Evolutionary conservation across 2,113 vertebrate species (phyloP), one percentile per base, ranked within the genome.

Genomic region (Sciurus niger): DNA sequence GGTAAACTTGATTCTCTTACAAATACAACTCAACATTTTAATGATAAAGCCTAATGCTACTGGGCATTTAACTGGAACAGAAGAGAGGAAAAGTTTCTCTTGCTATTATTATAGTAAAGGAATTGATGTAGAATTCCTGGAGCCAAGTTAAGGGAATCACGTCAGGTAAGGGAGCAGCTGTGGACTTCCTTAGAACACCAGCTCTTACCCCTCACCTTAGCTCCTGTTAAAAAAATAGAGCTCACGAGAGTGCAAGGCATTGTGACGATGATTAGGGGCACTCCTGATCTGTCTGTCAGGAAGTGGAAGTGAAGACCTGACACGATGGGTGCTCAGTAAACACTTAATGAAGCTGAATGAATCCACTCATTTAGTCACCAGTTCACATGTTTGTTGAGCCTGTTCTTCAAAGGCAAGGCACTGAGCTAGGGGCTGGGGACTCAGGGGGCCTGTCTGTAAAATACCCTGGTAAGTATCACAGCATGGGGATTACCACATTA

Each of bases 141-240:
- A 96, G 67, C 14, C 68, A 89, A 34, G 68, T 30, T 65, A 63
- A 32, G 28, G 78, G 46, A 91, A 92, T 77, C 68, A 30, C 6
- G 58, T 53, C 32, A 34, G 67, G 4, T 18, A 37, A 34, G 17
- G 34, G 43, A 43, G 58, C 1, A 34, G 34, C 77, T 93, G 1
- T 43, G 34, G 84, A 46, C 1, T 79, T 28, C 30, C 55, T 79
- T 24, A 22, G 48, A 63, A 32, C 40, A 63, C 18, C 43, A 63
- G 24, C 60, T 74, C 18, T n/a, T 40, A 76, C 2, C 4, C 18
- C 40, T 37, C 10, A 11, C n/a, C 43, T 73, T 60, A 79, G 32
- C 73, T 87, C 72, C 95, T 73, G 46, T 82, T 88, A 51, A 85
- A 83, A 72, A 84, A 60, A 70, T 16, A 65, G 48, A 90, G 89